Conservation (phyloP, 1,140 invertebrate genomes). For the Drosophila truncata region DNA sequence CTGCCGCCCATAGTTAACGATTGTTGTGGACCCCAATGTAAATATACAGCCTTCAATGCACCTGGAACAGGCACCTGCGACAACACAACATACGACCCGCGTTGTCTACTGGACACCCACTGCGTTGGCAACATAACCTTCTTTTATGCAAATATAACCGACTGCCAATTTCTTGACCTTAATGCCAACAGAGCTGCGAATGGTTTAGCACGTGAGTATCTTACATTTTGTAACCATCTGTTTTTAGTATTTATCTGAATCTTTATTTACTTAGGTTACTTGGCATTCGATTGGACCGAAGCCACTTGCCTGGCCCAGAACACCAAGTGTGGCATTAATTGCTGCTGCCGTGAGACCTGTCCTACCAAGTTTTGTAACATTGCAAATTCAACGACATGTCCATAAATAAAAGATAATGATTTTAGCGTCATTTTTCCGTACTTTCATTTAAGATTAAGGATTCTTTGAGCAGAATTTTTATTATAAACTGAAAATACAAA, state of each 20-base stretch:
- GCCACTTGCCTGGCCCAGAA: not conserved
- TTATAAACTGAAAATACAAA: too few relatives aligned
- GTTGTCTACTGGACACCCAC: slow-evolving; percentile 32
- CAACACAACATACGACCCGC: too few relatives aligned
- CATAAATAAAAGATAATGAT: not conserved
- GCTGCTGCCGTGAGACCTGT: slow-evolving; percentile 42
- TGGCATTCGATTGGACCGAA: not conserved
- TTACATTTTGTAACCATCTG: not conserved
- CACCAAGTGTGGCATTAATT: slow-evolving; percentile 29
- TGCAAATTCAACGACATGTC: slow-evolving; percentile 3
- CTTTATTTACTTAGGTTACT: not conserved
- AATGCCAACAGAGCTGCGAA: not conserved
- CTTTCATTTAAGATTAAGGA: too few relatives aligned
- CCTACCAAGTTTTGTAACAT: slow-evolving; percentile 26
- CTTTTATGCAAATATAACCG: not conserved
- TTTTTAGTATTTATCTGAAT: not conserved
- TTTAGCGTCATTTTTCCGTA: not conserved
- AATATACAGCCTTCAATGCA: not conserved
- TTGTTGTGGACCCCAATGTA: slow-evolving; percentile 35
- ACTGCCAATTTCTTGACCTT: not conserved
- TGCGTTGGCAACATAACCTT: slow-evolving; percentile 1
- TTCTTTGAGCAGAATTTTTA: too few relatives aligned
- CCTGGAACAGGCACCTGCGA: not conserved
- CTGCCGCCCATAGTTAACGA: slow-evolving; percentile 28
- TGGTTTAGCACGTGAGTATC: slow-evolving; percentile 1